Conservation (phyloP, 1,140 invertebrate species). For the Conus ventricosus region DNA sequence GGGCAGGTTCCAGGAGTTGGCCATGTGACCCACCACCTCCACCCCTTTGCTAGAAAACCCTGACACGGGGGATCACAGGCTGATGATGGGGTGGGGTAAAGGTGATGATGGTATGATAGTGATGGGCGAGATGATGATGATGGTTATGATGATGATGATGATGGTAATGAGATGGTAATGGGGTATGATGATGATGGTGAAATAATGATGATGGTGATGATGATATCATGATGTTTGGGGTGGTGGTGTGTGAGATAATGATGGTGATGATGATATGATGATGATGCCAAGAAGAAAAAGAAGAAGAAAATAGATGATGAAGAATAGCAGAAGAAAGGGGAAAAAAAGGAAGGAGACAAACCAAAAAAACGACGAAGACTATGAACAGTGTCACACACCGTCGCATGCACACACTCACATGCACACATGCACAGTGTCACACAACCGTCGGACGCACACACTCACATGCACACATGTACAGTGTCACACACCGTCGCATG, state of each 20-base stretch:
- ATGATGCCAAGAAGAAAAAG: constrained; percentile 36
- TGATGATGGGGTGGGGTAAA: constrained; percentile 20
- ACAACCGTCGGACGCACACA: too few species aligned
- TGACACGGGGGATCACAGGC: constrained; percentile 27
- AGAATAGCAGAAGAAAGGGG: too few species aligned
- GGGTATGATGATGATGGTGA: constrained; percentile 1
- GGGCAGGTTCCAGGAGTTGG: constrained; percentile 52
- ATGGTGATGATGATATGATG: constrained; percentile 42
- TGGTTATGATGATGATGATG: background rate
- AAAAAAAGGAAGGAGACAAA: too few species aligned
- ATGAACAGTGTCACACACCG: too few species aligned
- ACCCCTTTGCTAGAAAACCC: constrained; percentile 52
- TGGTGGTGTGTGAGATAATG: constrained; percentile 30
- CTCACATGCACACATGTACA: too few species aligned
- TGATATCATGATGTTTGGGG: constrained; percentile 37
- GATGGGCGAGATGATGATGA: constrained; percentile 20
- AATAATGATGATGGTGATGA: constrained; percentile 45
- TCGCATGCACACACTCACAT: too few species aligned
- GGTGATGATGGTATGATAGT: constrained; percentile 18
- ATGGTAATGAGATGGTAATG: too few species aligned
- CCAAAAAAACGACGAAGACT: too few species aligned
- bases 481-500: too few species aligned
- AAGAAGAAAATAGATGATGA: background rate
- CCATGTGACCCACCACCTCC: constrained; percentile 50
- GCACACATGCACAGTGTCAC: too few species aligned